These are phyloP conservation scores for Hylyphantes graminicola DNA, from an alignment of 1,140 invertebrate genomes.

Conservation along the genomic window DNA sequence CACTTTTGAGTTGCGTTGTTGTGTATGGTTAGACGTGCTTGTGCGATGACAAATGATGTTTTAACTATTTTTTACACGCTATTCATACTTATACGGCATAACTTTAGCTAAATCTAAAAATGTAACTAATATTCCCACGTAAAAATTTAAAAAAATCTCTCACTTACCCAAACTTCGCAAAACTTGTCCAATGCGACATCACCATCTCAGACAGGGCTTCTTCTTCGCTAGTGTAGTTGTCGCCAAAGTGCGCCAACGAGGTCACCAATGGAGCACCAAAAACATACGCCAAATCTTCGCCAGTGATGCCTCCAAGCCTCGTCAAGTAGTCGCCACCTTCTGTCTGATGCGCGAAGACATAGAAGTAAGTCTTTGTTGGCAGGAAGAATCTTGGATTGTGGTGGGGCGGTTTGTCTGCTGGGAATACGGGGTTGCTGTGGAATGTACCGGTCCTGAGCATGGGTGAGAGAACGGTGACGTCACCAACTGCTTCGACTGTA, in stretches of 20 bases:
- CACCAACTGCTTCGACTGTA: slow-evolving; percentile 90
- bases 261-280: slow-evolving; percentile 85
- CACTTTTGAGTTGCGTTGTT: too few species aligned
- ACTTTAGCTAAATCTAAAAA: too few species aligned
- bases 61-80: too few species aligned
- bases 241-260: slow-evolving; percentile 80
- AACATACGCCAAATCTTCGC: slow-evolving; percentile 91
- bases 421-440: slow-evolving; percentile 74
- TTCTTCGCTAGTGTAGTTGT: slow-evolving; percentile 91
- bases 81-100: too few species aligned
- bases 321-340: slow-evolving; percentile 80
- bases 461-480: slow-evolving; percentile 92
- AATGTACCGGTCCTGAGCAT: slow-evolving; percentile 90
- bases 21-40: too few species aligned
- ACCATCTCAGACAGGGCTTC: slow-evolving; percentile 88
- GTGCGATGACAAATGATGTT: too few species aligned
- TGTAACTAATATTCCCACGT: too few species aligned
- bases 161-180: slow-evolving; percentile 90
- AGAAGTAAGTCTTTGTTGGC: slow-evolving; percentile 87
- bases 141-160: neutral
- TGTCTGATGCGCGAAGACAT: slow-evolving; percentile 94
- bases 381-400: slow-evolving; percentile 77
- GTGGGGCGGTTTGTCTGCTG: slow-evolving; percentile 64
- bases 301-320: slow-evolving; percentile 83
- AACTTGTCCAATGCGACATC: slow-evolving; percentile 95